Base-by-base conservation (phyloP, 2,113 vertebrate species). In the Melierax canorus region DNA sequence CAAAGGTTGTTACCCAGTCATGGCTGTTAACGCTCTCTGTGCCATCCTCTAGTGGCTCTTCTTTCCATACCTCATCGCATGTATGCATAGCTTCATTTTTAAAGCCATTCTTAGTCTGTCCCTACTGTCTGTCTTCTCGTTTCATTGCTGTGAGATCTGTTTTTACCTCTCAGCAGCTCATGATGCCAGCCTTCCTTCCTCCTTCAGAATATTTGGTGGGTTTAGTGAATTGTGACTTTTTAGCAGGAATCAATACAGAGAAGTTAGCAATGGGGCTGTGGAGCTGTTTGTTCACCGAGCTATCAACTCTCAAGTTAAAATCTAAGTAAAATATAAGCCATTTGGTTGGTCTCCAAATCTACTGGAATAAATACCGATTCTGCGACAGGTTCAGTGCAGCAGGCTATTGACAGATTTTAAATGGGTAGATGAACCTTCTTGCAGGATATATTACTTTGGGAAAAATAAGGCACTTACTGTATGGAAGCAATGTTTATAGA, bases 361-460 rank as follows among this genome's bases (percentile, higher is more conserved):
- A 24, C 48, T 41, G 1, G 24, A 19, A 9, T 3, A 13, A 41
- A 39, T 1, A 1, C 8, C 0, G 23, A 9, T 5, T 13, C 16
- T n/a, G 59, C 0, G 7, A 5, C 13, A 2, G 36, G 50, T 20
- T 71, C 27, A 1, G 48, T 5, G 71, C 59, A 7, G 17, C 2
- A 66, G 53, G 53, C 30, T 41, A 0, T 4, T 3, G 23, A 2
- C 34, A 18, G 36, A 0, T 39, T 12, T 9, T 1, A 2, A 9
- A 2, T 0, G 9, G 5, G 6, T 0, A 2, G 12, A 1, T 15
- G 13, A 4, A 2, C 38, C 27, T 19, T 5, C 34, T 12, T 4
- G 19, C 7, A 8, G 71, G 32, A 0, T 10, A 2, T 6, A 34
- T 11, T 19, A 4, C 6, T 24, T 30, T 5, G 63, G 89, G 81